Conservation (phyloP, 2,113 vertebrate genomes). For the Cariama cristata region DNA sequence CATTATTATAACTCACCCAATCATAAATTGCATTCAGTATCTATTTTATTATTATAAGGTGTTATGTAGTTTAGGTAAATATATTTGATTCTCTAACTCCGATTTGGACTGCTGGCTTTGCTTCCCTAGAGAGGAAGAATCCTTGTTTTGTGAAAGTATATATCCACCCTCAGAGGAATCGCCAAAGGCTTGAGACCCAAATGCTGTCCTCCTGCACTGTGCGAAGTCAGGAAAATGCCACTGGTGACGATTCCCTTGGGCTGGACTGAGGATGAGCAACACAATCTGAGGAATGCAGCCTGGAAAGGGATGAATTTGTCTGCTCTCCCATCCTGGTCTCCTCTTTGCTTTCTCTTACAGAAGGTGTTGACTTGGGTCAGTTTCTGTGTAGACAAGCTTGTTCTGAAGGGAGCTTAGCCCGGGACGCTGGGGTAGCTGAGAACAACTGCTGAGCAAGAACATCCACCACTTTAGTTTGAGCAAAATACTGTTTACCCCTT, state of each 20-base stretch:
- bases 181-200: not conserved
- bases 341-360: not conserved
- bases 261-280: not conserved
- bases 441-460: slow-evolving; percentile 32
- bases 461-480: not conserved
- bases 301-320: not conserved
- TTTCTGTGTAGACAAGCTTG: not conserved
- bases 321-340: not conserved
- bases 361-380: not conserved
- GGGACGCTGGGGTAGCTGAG: not conserved
- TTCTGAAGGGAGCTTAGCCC: not conserved
- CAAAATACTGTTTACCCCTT: slow-evolving; percentile 39
- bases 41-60: not conserved
- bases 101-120: not conserved
- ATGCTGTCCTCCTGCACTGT: not conserved
- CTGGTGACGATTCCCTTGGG: not conserved
- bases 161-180: not conserved
- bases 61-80: not conserved
- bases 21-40: not conserved
- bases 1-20: not conserved
- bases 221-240: not conserved
- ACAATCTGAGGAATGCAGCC: not conserved
- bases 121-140: not conserved
- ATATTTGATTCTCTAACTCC: not conserved
- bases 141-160: not conserved